Evolutionary conservation across 2,113 vertebrate species (phyloP), one percentile per base, ranked within the genome.

Genomic region (Hippocampus zosterae): DNA sequence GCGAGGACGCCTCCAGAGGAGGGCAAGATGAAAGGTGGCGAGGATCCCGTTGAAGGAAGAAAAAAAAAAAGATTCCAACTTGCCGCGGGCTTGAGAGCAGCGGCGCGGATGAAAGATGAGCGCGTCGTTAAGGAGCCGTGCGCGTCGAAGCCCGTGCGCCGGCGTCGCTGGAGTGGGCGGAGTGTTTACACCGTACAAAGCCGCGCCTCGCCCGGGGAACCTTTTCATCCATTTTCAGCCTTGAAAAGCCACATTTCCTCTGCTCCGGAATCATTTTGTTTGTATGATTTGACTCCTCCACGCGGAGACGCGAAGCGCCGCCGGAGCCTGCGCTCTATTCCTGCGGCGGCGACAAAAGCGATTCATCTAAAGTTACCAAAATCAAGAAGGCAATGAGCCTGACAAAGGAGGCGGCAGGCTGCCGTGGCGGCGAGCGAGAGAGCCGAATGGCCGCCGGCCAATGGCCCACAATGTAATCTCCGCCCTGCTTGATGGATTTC

Each of bases 401-500:
- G 75, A 80, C 67, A 76, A n/a, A n/a, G n/a, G n/a, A 74, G 75
- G 64, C 71, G 66, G 33, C 16, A 53, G 66, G 48, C 62, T 25
- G 41, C 40, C 2, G 40, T 41, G 23, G 33, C 25, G 33, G 33
- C 33, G 33, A 33, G 33, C 33, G 33, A 37, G 64, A 67, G 74
- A n/a, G 56, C 10, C 0, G 2, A 72, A 68, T 84, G 83, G 84
- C 81, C 18, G 67, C 37, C 56, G 75, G 86, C 88, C 87, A 88
- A 67, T 74, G 50, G 74, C 79, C 87, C 88, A 82, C 79, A 78
- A 74, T 81, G 79, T 86, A 85, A 87, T 87, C 83, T 86, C 75
- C 85, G 79, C 84, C 82, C 77, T 83, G 61, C 67, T 76, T 83
- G 85, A 86, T 89, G 79, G 83, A 87, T 88, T 86, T 86, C 82